Conservation (phyloP, 23 tunicate species). For the Clavelina lepadiformis region DNA sequence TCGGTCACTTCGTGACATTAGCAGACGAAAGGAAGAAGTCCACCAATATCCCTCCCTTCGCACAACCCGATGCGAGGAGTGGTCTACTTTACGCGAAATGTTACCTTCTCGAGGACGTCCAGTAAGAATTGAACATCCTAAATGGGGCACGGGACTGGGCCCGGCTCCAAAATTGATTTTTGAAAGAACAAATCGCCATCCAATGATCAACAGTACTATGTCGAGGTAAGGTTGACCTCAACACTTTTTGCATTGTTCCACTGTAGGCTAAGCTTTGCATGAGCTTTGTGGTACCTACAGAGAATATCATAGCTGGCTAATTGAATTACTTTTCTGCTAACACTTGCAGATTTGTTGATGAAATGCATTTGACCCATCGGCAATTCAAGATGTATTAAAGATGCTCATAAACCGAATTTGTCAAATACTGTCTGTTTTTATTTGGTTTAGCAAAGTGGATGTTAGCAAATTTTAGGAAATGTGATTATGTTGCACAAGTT, state of each 20-base stretch:
- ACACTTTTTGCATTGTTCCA: no score
- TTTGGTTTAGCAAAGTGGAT: no score
- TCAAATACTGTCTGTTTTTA: no score
- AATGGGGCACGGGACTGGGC: slow-evolving; percentile 86
- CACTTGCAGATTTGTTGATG: slow-evolving; percentile 91
- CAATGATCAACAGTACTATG: slow-evolving; percentile 80
- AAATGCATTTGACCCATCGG: slow-evolving; percentile 80
- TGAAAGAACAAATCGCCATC: slow-evolving; percentile 45
- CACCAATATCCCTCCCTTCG: slow-evolving; percentile 67
- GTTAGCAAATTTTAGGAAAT: no score
- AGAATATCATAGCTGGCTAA: no score
- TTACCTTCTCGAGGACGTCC: slow-evolving; percentile 91
- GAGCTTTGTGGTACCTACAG: neutral
- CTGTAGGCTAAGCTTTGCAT: no score
- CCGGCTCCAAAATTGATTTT: slow-evolving; percentile 55
- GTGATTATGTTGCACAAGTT: no score
- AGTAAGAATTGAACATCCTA: slow-evolving; percentile 49
- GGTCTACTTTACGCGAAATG: slow-evolving; percentile 91
- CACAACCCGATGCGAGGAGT: slow-evolving; percentile 82
- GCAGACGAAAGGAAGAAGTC: slow-evolving; percentile 51
- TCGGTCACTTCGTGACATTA: slow-evolving; percentile 58
- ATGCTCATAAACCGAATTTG: no score
- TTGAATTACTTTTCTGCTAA: no score
- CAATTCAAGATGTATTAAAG: slow-evolving; percentile 77
- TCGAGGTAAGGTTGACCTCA: slow-evolving; percentile 74